Conservation (phyloP, 23 tunicate genomes). For the Trididemnum miniatum region DNA sequence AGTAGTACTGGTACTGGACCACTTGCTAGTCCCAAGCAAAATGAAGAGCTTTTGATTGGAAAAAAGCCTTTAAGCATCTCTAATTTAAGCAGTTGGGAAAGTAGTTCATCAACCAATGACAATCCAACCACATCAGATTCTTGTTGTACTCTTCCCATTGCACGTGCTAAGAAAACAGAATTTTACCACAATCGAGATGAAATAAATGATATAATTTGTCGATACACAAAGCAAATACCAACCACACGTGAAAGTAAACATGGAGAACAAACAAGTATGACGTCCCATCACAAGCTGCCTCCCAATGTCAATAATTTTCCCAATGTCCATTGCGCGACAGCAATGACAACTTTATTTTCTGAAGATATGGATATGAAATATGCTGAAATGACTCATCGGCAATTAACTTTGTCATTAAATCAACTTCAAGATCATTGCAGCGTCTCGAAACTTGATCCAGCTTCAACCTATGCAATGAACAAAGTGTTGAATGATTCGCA, state of each 20-base stretch:
- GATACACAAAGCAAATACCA: no score
- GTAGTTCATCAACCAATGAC: neutral
- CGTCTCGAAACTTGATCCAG: neutral
- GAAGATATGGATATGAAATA: slow-evolving; percentile 44
- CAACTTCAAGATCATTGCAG: slow-evolving; percentile 50
- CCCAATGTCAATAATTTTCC: no score
- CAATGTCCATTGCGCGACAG: no score
- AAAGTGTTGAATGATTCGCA: neutral
- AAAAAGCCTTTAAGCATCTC: neutral
- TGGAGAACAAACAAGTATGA: no score
- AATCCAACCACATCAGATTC: neutral
- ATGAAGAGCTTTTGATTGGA: neutral
- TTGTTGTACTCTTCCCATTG: no score
- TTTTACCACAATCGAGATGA: no score
- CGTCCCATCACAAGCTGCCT: no score
- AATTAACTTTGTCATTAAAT: slow-evolving; percentile 47
- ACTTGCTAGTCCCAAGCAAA: slow-evolving; percentile 23
- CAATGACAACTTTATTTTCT: no score
- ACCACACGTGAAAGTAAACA: no score
- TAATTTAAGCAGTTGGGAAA: neutral
- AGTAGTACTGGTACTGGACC: slow-evolving; percentile 18
- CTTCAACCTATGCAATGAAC: neutral
- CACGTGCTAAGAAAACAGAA: no score
- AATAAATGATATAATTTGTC: no score
- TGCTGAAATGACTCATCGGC: slow-evolving; percentile 67